These are phyloP conservation scores for Chrysopilus asiliformis DNA, from an alignment of 2,888 invertebrate genomes.

Conservation along the genomic window DNA sequence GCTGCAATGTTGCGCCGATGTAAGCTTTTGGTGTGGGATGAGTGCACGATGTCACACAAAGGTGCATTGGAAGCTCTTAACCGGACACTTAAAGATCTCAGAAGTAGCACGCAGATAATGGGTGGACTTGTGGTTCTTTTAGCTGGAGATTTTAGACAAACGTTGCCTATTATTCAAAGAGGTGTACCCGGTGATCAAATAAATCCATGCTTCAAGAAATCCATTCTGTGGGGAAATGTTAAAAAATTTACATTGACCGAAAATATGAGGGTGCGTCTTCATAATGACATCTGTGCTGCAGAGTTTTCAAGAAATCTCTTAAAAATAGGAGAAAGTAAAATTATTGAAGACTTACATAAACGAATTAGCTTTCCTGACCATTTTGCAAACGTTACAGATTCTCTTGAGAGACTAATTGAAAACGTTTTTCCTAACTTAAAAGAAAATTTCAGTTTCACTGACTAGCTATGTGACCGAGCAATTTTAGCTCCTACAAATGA, in stretches of 20 bases:
- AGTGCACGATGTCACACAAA: conserved; percentile 10
- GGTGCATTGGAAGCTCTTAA: conserved; percentile 19
- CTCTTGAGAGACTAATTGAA: too few relatives aligned
- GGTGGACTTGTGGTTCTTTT: conserved; percentile 12
- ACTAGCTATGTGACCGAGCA: too few relatives aligned
- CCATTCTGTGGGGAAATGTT: conserved; percentile 1
- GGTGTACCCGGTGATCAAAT: not conserved
- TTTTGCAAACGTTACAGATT: too few relatives aligned
- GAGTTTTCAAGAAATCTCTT: too few relatives aligned
- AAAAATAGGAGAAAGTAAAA: too few relatives aligned
- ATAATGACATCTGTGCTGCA: too few relatives aligned
- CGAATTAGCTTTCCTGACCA: too few relatives aligned
- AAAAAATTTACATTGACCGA: conserved; percentile 1
- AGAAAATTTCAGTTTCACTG: too few relatives aligned
- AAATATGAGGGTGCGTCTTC: too few relatives aligned
- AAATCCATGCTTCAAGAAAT: conserved; percentile 4
- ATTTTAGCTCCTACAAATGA: not conserved
- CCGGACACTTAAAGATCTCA: conserved; percentile 18
- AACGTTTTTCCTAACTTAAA: too few relatives aligned
- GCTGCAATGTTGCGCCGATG: conserved; percentile 14
- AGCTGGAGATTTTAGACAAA: conserved; percentile 6
- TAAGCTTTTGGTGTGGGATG: conserved; percentile 3
- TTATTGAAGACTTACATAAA: too few relatives aligned
- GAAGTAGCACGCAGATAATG: conserved; percentile 5
- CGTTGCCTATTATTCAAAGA: conserved; percentile 3